These are phyloP conservation scores for Salpingus planirostris DNA, from an alignment of 2,888 invertebrate species.

Conservation along the genomic window DNA sequence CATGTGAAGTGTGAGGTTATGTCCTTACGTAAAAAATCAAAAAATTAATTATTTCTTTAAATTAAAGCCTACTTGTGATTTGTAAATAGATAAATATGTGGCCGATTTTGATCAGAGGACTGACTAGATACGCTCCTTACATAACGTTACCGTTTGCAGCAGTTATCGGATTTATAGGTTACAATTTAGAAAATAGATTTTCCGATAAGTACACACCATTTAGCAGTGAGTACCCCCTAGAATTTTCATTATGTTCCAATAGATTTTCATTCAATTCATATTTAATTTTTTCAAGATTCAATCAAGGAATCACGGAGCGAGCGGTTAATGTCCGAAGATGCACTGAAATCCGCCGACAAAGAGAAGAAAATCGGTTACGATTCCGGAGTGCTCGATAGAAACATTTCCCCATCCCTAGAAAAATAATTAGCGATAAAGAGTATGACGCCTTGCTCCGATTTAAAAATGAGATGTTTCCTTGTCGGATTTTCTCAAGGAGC, in stretches of 20 bases:
- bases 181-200: constrained; percentile 67
- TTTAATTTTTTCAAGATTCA: constrained; percentile 52
- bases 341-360: constrained; percentile 49
- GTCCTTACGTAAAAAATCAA: no score
- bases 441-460: no score
- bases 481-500: no score
- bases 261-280: no score
- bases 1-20: no score
- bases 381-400: constrained; percentile 56
- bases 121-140: constrained; percentile 67
- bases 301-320: constrained; percentile 67
- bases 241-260: no score
- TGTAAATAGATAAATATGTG: no score
- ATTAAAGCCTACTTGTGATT: no score
- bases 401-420: constrained; percentile 38
- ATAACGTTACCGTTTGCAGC: constrained; percentile 76
- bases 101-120: constrained; percentile 55
- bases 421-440: no score
- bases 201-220: constrained; percentile 71
- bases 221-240: no score
- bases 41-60: no score
- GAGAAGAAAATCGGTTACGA: constrained; percentile 61
- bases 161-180: constrained; percentile 76
- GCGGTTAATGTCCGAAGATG: constrained; percentile 52
- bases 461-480: no score